Percentiles rank a stretch among this genome's conserved stretches.
These are phyloP conservation scores for Listronotus oregonensis DNA, from an alignment of 1,140 invertebrate genomes.

Conservation along the genomic window DNA sequence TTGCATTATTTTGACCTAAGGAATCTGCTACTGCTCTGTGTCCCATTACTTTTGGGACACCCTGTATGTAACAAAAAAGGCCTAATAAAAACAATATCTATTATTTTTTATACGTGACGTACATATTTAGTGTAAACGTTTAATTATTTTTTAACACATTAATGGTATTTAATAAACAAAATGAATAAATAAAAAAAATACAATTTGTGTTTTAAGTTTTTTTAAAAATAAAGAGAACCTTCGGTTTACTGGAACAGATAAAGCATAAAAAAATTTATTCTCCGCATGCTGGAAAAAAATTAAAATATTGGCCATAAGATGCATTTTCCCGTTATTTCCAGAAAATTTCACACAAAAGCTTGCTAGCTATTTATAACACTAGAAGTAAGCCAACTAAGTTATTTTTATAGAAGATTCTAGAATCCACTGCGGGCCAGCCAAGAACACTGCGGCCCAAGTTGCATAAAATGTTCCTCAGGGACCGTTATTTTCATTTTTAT, in stretches of 20 bases:
- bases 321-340: slow-evolving; percentile 15
- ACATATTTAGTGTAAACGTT: too few relatives aligned
- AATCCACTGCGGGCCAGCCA: not conserved
- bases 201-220: not conserved
- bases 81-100: too few relatives aligned
- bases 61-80: too few relatives aligned
- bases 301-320: slow-evolving; percentile 1
- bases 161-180: too few relatives aligned
- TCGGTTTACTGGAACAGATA: not conserved
- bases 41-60: too few relatives aligned
- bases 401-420: slow-evolving; percentile 20
- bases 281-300: not conserved
- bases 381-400: slow-evolving; percentile 23
- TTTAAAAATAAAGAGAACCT: not conserved
- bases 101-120: too few relatives aligned
- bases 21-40: too few relatives aligned
- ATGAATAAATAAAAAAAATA: too few relatives aligned
- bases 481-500: slow-evolving; percentile 27
- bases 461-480: slow-evolving; percentile 23
- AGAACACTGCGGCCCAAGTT: slow-evolving; percentile 16
- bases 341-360: slow-evolving; percentile 16
- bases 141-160: too few relatives aligned
- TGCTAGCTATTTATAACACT: slow-evolving; percentile 17
- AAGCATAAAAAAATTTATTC: too few relatives aligned
- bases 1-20: too few relatives aligned